Evolutionary conservation across 2,888 invertebrate species (phyloP).

Genomic region (Eupithecia exiguata): DNA sequence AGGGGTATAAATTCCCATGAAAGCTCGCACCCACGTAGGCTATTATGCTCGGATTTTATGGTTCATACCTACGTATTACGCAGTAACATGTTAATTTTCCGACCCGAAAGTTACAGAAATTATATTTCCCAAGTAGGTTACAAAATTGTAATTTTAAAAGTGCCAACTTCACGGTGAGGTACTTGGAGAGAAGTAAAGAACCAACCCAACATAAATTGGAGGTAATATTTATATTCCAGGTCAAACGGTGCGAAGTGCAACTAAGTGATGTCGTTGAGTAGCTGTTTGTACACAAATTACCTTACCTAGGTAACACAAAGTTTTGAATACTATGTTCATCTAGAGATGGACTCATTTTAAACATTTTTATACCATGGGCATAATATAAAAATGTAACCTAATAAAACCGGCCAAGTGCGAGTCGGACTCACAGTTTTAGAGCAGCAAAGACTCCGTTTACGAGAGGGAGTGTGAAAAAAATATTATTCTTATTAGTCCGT

Average conservation of each 20-base stretch:
- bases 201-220: slow-evolving; percentile 4
- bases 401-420: too few relatives aligned
- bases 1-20: slow-evolving; percentile 34
- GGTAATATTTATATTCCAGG: slow-evolving; percentile 1
- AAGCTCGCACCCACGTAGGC: slow-evolving; percentile 37
- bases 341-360: too few relatives aligned
- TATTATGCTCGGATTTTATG: slow-evolving; percentile 47
- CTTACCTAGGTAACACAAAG: neutral
- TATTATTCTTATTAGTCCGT: too few relatives aligned
- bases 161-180: slow-evolving; percentile 9
- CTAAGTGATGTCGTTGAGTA: neutral
- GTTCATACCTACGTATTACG: slow-evolving; percentile 40
- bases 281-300: neutral
- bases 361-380: too few relatives aligned
- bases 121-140: slow-evolving; percentile 41
- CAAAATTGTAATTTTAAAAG: slow-evolving; percentile 22
- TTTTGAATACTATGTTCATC: neutral
- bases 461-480: too few relatives aligned
- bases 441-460: too few relatives aligned
- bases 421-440: too few relatives aligned
- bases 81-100: slow-evolving; percentile 50
- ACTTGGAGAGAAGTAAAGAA: neutral
- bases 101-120: slow-evolving; percentile 50
- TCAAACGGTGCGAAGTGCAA: neutral
- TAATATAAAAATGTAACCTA: too few relatives aligned